These are phyloP conservation scores for Eretmocerus hayati DNA, from an alignment of 2,888 invertebrate species.

Conservation along the genomic window DNA sequence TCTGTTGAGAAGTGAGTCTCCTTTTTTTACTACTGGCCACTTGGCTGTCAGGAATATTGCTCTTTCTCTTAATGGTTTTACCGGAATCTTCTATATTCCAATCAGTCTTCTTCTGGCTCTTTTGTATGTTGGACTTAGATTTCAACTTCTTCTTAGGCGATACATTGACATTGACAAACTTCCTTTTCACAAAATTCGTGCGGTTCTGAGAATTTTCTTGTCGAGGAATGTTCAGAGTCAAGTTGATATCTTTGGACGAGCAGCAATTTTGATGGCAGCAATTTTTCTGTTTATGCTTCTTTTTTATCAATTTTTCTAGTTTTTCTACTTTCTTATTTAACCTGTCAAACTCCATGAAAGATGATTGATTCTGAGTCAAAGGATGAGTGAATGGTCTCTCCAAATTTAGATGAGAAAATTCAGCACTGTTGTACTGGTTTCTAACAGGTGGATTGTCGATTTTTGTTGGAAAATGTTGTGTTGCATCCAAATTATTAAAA, in stretches of 20 bases:
- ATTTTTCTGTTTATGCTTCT: not conserved
- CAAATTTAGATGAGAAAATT: no score
- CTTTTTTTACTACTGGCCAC: not conserved
- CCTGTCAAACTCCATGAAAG: constrained; percentile 15
- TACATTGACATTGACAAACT: no score
- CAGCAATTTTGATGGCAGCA: constrained; percentile 2
- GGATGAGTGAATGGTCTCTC: no score
- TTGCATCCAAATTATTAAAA: no score
- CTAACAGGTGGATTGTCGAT: no score
- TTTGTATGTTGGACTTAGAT: not conserved
- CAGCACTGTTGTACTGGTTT: no score
- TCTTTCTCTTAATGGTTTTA: not conserved
- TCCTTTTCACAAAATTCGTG: no score
- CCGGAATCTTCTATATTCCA: constrained; percentile 13
- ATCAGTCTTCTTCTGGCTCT: not conserved
- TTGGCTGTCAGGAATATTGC: no score
- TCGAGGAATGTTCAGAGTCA: no score
- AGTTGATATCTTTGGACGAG: constrained; percentile 16
- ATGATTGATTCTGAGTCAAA: no score
- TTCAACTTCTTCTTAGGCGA: constrained; percentile 2
- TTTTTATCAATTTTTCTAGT: constrained; percentile 12
- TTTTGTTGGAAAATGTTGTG: no score
- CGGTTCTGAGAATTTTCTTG: no score
- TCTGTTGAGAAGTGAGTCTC: not conserved
- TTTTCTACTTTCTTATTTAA: constrained; percentile 10